Base-by-base conservation (phyloP, 2,888 invertebrate genomes). In the Tenthredo scrophulariae region DNA sequence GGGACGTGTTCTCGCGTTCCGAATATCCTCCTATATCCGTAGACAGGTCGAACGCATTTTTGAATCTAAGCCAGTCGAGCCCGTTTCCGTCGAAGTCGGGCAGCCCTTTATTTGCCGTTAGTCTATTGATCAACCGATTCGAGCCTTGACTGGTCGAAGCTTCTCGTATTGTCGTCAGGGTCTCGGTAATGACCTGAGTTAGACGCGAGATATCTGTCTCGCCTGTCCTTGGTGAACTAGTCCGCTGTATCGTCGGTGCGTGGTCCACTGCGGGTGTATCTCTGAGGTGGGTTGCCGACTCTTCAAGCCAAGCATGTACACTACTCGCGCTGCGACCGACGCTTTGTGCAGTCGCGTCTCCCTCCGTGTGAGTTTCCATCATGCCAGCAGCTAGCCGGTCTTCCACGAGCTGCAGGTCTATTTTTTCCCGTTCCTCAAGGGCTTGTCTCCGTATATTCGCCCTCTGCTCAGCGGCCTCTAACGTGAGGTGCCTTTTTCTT, bases 41-140 rank as follows among this genome's bases (percentile, higher is more conserved):
- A 2, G 86, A 85, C 0, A 58, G 5, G 1, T 86, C 84, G 33
- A 85, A 87, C 4, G 86, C 85, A n/a, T 62, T 50, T 46, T 85
- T 85, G 77, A 87, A 87, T 3, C 82, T 40, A 0, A 85, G 72
- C 87, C 86, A 87, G 10, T 87, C 85, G 0, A 86, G 3, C 0
- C 62, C 58, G 62, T 87, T 83, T 1, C 86, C 87, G 0, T 62
- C 50, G 54, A 87, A 87, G 0, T 13, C 37, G 2, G 86, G 85
- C 37, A 85, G 40, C n/a, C 4, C 22, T 43, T 9, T 4, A 7
- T 18, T 54, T 6, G 58, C 18, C 4, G 85, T 50, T 7, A 85
- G 18, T 26, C 85, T 26, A 7, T 46, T 79, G 18, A 85, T 67
- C 2, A 85, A n/a, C 3, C 37, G 26, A 13, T 10, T 26, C 62